Evolutionary conservation across 2,113 vertebrate species (phyloP).

Genomic region (Eptatretus burgeri): DNA sequence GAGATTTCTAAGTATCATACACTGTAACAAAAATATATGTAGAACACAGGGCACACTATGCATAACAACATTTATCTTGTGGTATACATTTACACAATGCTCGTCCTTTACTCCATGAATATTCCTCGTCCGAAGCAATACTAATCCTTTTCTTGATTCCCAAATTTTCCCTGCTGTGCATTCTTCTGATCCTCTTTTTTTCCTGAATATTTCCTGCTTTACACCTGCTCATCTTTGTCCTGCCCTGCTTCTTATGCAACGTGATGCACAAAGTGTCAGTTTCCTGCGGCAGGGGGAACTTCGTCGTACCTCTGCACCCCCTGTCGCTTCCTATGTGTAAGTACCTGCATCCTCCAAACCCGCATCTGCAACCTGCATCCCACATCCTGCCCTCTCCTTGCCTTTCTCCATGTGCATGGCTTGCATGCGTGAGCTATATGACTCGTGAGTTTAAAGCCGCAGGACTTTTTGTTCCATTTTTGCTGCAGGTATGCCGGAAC

Average conservation of each 20-base stretch:
- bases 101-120: conserved; percentile 21
- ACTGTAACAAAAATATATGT: too few species aligned
- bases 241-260: conserved; percentile 22
- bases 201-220: conserved; percentile 14
- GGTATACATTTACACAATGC: neutral
- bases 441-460: too few species aligned
- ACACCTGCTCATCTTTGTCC: conserved; percentile 10
- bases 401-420: neutral
- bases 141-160: conserved; percentile 11
- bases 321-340: conserved; percentile 94
- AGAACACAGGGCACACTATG: too few species aligned
- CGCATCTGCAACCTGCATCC: conserved; percentile 6
- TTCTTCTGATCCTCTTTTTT: conserved; percentile 14
- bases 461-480: too few species aligned
- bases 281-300: conserved; percentile 85
- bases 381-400: neutral
- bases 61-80: too few species aligned
- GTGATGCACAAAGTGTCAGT: conserved; percentile 50
- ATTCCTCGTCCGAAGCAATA: conserved; percentile 23
- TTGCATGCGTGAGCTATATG: too few species aligned
- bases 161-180: conserved; percentile 12
- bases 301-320: conserved; percentile 90
- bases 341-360: conserved; percentile 24
- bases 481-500: too few species aligned
- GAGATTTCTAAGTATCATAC: too few species aligned